Percentiles rank a stretch among this genome's conserved stretches.
Conservation (phyloP, 2,888 invertebrate species). For the Metallyticus violacea region DNA sequence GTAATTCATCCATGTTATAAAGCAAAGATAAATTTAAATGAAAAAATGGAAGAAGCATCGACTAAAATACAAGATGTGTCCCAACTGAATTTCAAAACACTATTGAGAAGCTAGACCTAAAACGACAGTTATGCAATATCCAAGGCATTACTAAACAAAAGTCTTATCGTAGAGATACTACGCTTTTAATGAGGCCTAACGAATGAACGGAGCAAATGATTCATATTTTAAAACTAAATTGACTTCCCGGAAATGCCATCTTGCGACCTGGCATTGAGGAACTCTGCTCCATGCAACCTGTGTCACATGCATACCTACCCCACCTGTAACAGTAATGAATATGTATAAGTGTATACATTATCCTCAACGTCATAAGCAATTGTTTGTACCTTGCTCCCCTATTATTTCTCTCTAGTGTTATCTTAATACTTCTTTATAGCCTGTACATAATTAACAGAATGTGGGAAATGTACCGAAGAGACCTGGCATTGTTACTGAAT, state of each 20-base stretch:
- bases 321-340: constrained; percentile 27
- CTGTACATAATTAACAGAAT: neutral
- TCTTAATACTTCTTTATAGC: neutral
- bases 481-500: neutral
- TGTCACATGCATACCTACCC: constrained; percentile 35
- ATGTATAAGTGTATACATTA: constrained; percentile 17
- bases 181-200: neutral
- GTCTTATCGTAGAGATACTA: too few species aligned
- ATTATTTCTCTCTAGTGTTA: neutral
- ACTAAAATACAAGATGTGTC: too few species aligned
- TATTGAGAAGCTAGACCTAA: too few species aligned
- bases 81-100: too few species aligned
- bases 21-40: too few species aligned
- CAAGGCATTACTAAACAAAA: too few species aligned
- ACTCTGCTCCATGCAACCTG: constrained; percentile 10
- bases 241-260: neutral
- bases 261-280: too few species aligned
- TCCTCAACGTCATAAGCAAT: constrained; percentile 17
- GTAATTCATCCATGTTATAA: too few species aligned
- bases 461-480: neutral
- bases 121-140: too few species aligned
- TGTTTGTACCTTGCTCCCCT: neutral
- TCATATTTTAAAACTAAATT: neutral
- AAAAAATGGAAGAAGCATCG: too few species aligned
- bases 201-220: neutral